A percentile compares a stretch with the other conserved stretches of the same genome.
phyloP scores from a whole-genome alignment of 2,113 vertebrate species.

The Platichthys stellatus region DNA sequence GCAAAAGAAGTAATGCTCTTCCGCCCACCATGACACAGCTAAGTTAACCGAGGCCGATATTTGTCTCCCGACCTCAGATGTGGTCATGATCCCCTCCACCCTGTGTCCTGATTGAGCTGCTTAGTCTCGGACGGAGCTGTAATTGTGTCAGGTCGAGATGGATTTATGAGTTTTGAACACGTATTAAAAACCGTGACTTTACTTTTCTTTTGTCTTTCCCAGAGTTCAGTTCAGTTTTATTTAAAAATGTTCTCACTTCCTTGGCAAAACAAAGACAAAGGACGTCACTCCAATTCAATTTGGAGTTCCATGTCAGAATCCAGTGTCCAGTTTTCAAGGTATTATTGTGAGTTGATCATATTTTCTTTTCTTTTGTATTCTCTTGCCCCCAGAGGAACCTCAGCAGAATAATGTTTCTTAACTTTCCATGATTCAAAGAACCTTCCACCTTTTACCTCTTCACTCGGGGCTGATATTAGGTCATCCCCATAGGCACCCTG shows the following conservation, averaged over 20 bases:
- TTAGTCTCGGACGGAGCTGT: constrained; percentile 2
- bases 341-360: neutral
- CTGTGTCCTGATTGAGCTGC: constrained; percentile 15
- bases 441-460: constrained; percentile 20
- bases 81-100: constrained; percentile 11
- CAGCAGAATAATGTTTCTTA: too few species aligned
- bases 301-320: neutral
- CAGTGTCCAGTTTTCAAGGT: neutral
- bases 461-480: constrained; percentile 21
- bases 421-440: too few species aligned
- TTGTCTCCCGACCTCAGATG: constrained; percentile 8
- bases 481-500: constrained; percentile 10
- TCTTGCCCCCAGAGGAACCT: constrained; percentile 2
- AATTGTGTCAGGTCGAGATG: neutral
- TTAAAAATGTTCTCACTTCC: too few species aligned
- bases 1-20: neutral
- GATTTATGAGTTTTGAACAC: constrained; percentile 16
- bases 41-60: constrained; percentile 28
- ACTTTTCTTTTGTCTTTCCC: too few species aligned
- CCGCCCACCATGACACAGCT: neutral
- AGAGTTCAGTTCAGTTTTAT: too few species aligned
- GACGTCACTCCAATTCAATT: neutral
- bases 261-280: too few species aligned
- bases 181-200: neutral
- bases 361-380: neutral